These are phyloP conservation scores for Dicranocentrus wangi DNA, from an alignment of 2,888 invertebrate species.

Conservation along the genomic window DNA sequence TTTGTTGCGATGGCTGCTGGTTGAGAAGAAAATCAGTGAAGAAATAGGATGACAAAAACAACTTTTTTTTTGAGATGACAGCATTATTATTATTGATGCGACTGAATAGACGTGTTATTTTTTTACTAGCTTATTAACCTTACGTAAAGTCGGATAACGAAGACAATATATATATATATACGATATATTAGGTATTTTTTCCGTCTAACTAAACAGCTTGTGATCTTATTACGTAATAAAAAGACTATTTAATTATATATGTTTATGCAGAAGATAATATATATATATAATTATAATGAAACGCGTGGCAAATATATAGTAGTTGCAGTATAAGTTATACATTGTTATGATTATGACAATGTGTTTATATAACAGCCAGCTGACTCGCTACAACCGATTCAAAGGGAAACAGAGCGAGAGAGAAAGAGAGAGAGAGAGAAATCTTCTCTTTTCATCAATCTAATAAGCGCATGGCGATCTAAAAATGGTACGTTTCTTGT, in stretches of 20 bases:
- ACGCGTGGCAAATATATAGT: background rate
- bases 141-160: too few species aligned
- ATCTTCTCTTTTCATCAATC: slow-evolving; percentile 32
- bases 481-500: slow-evolving; percentile 3
- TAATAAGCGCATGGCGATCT: slow-evolving; percentile 59
- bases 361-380: background rate
- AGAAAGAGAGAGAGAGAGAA: background rate
- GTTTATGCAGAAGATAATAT: background rate
- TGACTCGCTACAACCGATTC: slow-evolving; percentile 3
- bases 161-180: too few species aligned
- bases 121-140: too few species aligned
- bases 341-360: background rate
- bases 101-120: too few species aligned
- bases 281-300: background rate
- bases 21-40: too few species aligned
- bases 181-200: too few species aligned
- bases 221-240: background rate
- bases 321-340: slow-evolving; percentile 6
- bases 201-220: too few species aligned
- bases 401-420: background rate
- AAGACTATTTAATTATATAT: background rate
- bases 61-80: too few species aligned
- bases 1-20: too few species aligned
- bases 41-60: too few species aligned
- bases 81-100: too few species aligned